phyloP scores from a whole-genome alignment of 2,113 vertebrate genomes.

The Solenodon paradoxus region DNA sequence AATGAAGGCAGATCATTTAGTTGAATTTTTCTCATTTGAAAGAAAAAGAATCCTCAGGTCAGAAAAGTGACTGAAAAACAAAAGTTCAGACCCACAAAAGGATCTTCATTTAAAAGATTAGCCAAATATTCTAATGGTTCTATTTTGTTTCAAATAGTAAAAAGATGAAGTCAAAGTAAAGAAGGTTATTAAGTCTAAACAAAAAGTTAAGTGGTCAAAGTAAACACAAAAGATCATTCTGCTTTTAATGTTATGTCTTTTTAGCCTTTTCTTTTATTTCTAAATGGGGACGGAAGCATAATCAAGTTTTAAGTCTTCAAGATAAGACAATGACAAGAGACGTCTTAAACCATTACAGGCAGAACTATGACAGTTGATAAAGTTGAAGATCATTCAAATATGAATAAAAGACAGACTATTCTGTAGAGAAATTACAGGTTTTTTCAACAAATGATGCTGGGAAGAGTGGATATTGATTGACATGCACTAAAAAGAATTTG shows the following conservation, averaged over 20 bases:
- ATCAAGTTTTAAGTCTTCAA: not conserved
- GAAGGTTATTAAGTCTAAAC: not conserved
- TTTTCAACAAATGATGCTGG: not conserved
- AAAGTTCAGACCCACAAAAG: not conserved
- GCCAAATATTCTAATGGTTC: not conserved
- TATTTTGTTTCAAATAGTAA: not conserved
- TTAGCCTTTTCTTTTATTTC: not conserved
- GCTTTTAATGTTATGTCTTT: not conserved
- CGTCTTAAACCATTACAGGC: not conserved
- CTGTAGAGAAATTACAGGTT: not conserved
- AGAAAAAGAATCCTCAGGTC: not conserved
- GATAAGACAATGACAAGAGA: not conserved
- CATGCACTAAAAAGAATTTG: not conserved
- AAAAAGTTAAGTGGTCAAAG: not conserved
- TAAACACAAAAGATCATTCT: not conserved
- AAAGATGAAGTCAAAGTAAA: not conserved
- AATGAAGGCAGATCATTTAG: not conserved
- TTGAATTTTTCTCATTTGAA: not conserved
- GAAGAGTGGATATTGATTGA: not conserved
- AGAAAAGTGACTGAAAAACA: conserved; percentile 13
- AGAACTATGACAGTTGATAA: not conserved
- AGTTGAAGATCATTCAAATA: not conserved
- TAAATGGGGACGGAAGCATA: not conserved
- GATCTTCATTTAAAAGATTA: not conserved
- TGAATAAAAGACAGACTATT: not conserved